Conservation (phyloP, 1,140 invertebrate genomes). For the Asobara japonica region DNA sequence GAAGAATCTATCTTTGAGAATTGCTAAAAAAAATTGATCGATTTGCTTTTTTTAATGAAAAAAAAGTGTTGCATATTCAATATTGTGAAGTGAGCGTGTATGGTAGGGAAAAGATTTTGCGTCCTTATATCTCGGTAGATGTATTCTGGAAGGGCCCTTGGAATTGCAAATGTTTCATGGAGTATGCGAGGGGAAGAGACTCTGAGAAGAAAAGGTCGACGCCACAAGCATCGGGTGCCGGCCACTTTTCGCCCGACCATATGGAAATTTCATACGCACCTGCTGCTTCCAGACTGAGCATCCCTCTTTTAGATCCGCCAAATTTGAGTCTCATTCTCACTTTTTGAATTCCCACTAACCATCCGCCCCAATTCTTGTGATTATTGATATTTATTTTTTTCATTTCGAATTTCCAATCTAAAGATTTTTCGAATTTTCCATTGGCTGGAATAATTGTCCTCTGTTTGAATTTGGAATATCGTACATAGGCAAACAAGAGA, state of each 20-base stretch:
- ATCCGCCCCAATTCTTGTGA: too few relatives aligned
- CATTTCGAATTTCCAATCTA: too few relatives aligned
- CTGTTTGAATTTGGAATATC: too few relatives aligned
- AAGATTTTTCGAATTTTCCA: too few relatives aligned
- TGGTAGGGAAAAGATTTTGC: slow-evolving; percentile 43
- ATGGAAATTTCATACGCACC: slow-evolving; percentile 60
- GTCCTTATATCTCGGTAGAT: slow-evolving; percentile 1
- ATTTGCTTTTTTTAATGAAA: too few relatives aligned
- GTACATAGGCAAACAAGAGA: too few relatives aligned
- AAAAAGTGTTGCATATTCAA: background rate
- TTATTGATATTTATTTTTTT: too few relatives aligned
- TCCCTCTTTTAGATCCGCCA: background rate
- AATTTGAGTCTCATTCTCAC: background rate
- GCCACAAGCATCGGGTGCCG: slow-evolving; percentile 22
- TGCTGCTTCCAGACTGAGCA: slow-evolving; percentile 31
- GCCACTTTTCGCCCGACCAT: slow-evolving; percentile 52
- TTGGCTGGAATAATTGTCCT: too few relatives aligned
- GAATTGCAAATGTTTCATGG: slow-evolving; percentile 60
- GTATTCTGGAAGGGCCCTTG: slow-evolving; percentile 40
- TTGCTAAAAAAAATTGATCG: too few relatives aligned
- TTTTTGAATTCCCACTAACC: background rate
- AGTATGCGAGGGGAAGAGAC: slow-evolving; percentile 31
- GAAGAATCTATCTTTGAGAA: too few relatives aligned
- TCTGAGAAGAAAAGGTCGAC: slow-evolving; percentile 22
- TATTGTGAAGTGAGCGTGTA: slow-evolving; percentile 21